Conservation (phyloP, 1,140 invertebrate genomes). For the Papilio polyxenes region DNA sequence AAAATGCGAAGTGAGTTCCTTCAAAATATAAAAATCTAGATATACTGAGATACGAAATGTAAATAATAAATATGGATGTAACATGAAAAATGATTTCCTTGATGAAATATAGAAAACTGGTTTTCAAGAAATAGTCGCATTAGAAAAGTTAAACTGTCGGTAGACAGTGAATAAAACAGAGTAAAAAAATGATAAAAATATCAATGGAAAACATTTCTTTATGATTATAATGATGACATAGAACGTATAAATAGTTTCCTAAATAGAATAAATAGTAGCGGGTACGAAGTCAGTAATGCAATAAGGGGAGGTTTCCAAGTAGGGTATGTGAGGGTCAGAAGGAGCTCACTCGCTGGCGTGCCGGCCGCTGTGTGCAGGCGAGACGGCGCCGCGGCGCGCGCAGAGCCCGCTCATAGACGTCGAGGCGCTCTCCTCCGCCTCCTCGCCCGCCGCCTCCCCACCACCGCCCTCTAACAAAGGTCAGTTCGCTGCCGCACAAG, state of each 20-base stretch:
- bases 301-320: conserved; percentile 28
- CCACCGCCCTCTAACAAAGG: conserved; percentile 80
- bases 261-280: not conserved
- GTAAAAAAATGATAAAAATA: not conserved
- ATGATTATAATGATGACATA: not conserved
- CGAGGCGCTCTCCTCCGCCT: conserved; percentile 86
- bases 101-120: not conserved
- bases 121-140: no score
- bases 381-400: conserved; percentile 83
- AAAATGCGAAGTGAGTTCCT: conserved; percentile 48
- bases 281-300: conserved; percentile 7
- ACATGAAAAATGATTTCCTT: not conserved
- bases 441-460: conserved; percentile 80
- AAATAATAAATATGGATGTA: not conserved
- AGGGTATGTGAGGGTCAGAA: conserved; percentile 24
- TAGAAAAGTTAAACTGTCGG: no score
- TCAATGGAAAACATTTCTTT: not conserved
- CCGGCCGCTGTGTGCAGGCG: conserved; percentile 80
- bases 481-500: conserved; percentile 79
- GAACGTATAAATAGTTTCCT: not conserved
- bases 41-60: not conserved
- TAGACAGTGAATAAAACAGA: no score
- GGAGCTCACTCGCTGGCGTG: conserved; percentile 37
- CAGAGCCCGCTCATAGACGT: conserved; percentile 88
- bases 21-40: conserved; percentile 25